These are phyloP conservation scores for Bombus pascuorum DNA, from an alignment of 1,140 invertebrate genomes.

Conservation along the genomic window DNA sequence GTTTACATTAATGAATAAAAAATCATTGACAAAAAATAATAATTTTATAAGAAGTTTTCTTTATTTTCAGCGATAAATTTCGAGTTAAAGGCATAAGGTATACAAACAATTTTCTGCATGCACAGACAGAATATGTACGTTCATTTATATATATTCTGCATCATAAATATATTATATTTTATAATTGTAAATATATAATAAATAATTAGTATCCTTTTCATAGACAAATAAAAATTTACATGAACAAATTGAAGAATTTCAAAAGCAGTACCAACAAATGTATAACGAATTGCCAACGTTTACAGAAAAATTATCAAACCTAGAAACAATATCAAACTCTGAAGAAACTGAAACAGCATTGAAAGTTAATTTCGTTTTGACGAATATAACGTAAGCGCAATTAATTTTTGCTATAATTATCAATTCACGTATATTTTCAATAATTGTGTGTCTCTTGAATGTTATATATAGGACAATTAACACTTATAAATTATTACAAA, in stretches of 20 bases:
- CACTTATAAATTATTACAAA: background rate
- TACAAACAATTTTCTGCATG: background rate
- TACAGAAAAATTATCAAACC: background rate
- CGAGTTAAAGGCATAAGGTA: background rate
- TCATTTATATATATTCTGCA: too few relatives aligned
- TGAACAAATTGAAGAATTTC: constrained; percentile 19
- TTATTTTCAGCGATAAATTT: constrained; percentile 2
- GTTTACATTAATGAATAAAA: background rate
- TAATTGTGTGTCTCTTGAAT: background rate
- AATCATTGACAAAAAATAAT: background rate
- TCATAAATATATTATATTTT: background rate
- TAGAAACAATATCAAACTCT: background rate
- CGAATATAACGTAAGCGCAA: constrained; percentile 23
- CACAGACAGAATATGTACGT: constrained; percentile 19
- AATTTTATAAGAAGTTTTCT: constrained; percentile 1
- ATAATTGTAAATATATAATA: background rate
- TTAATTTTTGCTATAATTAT: background rate
- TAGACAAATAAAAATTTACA: constrained; percentile 28
- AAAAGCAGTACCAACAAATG: constrained; percentile 13
- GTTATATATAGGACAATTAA: constrained; percentile 16
- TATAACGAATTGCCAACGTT: background rate
- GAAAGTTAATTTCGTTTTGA: background rate
- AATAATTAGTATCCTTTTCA: background rate
- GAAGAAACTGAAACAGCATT: constrained; percentile 1
- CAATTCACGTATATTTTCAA: background rate